Conservation (phyloP, 2,888 invertebrate genomes). For the Clistopyga incitator region DNA sequence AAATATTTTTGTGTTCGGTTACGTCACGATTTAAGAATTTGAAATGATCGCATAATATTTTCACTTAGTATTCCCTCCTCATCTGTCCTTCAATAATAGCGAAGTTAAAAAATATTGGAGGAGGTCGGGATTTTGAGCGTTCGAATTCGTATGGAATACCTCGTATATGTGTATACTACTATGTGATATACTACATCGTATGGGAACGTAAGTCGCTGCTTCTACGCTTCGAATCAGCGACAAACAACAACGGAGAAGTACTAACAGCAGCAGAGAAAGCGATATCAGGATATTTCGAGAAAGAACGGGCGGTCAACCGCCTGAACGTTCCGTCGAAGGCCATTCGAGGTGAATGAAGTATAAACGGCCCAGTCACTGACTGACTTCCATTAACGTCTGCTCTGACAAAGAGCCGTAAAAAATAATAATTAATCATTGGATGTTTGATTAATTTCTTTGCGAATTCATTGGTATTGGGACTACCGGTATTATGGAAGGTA, state of each 20-base stretch:
- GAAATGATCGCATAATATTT: too few relatives aligned
- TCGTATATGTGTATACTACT: too few relatives aligned
- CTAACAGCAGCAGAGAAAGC: constrained; percentile 37
- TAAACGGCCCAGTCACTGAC: neutral
- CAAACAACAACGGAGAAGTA: constrained; percentile 12
- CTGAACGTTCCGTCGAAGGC: constrained; percentile 1
- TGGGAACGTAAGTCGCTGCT: neutral
- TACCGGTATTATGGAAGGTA: neutral
- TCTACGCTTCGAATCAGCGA: constrained; percentile 1
- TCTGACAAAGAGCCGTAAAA: neutral
- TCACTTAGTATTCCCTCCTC: too few relatives aligned
- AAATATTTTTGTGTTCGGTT: too few relatives aligned
- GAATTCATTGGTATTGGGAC: neutral
- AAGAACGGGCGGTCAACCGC: neutral
- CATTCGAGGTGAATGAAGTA: neutral
- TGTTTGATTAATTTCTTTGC: neutral
- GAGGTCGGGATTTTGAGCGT: too few relatives aligned
- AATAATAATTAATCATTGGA: neutral
- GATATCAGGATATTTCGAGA: constrained; percentile 36
- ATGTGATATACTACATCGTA: neutral
- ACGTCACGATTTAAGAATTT: too few relatives aligned
- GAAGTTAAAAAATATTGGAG: too few relatives aligned
- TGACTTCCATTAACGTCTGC: neutral
- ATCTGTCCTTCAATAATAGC: too few relatives aligned
- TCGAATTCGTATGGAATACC: too few relatives aligned